A percentile compares a stretch with the other conserved stretches of the same genome.
Evolutionary conservation across 2,888 invertebrate genomes (phyloP).

Genomic region (Drosophila austrosaltans): DNA sequence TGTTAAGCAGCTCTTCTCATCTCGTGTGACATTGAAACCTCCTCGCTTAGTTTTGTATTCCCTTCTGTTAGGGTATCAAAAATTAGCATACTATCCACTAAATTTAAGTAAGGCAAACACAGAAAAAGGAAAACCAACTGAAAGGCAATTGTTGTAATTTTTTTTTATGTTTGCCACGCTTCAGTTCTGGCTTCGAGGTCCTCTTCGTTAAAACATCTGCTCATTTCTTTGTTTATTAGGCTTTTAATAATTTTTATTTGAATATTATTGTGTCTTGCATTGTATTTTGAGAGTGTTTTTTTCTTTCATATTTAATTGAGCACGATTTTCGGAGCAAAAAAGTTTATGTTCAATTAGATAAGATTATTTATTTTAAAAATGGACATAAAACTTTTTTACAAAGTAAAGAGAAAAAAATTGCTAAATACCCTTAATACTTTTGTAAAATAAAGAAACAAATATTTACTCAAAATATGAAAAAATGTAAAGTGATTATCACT

Average conservation of each 20-base stretch:
- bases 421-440: neutral
- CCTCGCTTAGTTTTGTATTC: neutral
- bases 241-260: conserved; percentile 29
- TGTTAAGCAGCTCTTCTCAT: no score
- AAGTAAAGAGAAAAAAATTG: neutral
- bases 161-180: conserved; percentile 47
- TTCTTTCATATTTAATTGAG: conserved; percentile 44
- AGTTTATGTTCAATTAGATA: conserved; percentile 56
- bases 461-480: neutral
- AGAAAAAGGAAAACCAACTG: conserved; percentile 21
- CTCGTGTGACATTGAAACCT: no score
- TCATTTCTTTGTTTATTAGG: conserved; percentile 37
- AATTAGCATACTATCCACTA: conserved; percentile 54
- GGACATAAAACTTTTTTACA: neutral
- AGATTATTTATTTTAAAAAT: conserved; percentile 35
- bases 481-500: neutral
- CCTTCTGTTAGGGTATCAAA: conserved; percentile 4
- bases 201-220: conserved; percentile 20
- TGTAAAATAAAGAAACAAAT: neutral
- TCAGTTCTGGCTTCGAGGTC: conserved; percentile 6
- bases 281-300: conserved; percentile 1
- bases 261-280: conserved; percentile 16
- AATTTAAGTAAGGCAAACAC: conserved; percentile 26
- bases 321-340: conserved; percentile 55
- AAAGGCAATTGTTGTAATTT: conserved; percentile 45